phyloP scores from a whole-genome alignment of 2,113 vertebrate species.

The Apodemus sylvaticus region DNA sequence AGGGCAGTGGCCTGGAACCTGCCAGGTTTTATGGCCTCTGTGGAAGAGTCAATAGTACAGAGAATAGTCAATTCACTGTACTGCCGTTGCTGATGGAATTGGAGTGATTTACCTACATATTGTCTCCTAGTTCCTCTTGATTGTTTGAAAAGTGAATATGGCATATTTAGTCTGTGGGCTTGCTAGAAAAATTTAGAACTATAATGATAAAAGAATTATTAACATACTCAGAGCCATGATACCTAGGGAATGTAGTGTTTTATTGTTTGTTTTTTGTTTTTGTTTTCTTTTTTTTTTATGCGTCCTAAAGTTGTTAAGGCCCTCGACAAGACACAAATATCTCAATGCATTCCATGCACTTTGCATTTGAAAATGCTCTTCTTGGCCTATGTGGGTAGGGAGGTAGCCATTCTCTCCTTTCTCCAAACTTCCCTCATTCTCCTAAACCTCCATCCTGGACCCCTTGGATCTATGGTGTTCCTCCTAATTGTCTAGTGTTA shows the following conservation, averaged over 20 bases:
- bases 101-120: neutral
- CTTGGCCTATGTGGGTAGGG: neutral
- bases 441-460: neutral
- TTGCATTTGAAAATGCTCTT: neutral
- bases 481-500: neutral
- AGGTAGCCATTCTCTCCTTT: neutral
- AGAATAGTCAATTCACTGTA: neutral
- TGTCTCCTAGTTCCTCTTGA: neutral
- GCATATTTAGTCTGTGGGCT: neutral
- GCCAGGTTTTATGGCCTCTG: neutral
- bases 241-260: neutral
- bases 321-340: neutral
- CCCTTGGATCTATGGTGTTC: neutral
- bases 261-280: no score
- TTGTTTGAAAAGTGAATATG: neutral
- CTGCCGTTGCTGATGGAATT: neutral
- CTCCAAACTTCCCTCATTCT: neutral
- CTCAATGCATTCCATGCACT: neutral
- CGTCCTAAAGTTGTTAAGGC: neutral
- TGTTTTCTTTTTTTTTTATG: neutral
- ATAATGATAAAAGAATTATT: slow-evolving; percentile 8
- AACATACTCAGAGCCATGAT: neutral
- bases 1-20: accelerated
- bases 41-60: neutral
- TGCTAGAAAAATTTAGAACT: neutral